Base-by-base conservation (phyloP, 2,888 invertebrate species). In the Liposcelis brunnea region DNA sequence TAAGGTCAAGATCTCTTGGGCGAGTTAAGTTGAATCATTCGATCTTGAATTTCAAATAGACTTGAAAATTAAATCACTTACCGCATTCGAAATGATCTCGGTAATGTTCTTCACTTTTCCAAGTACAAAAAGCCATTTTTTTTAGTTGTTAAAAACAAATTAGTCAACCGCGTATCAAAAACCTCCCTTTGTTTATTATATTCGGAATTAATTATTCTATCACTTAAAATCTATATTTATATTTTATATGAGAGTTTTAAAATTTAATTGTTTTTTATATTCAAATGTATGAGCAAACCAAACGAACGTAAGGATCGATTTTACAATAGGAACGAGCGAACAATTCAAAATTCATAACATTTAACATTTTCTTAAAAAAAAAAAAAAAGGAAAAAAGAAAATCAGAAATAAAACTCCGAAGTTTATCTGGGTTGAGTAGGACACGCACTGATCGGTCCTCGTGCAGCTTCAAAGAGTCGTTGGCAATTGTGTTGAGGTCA, bases 111-210 rank as follows among this genome's bases (percentile, higher is more conserved):
- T 58, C 59, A 11, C 58, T 54, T 49, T 55, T 55, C 63, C 63
- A 65, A 2, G 59, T 58, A 51, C 66, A 67, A 52, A 63, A 67
- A 5, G 65, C 60, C 66, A 66, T 67, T 34, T 45, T 51, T 18
- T 4, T 26, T 26, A 6, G 4, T 26, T 26, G 26, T 6, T 26
- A n/a, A n/a, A n/a, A n/a, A n/a, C n/a, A n/a, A n/a, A 26, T n/a
- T n/a, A n/a, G n/a, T n/a, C n/a, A 26, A 26, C 4, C 26, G 26
- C 8, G 26, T 8, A n/a, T 26, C 26, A 8, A 26, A 26, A 26
- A 26, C 26, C 26, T 6, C 26, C 26, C 26, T 26, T 26, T 26
- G 26, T 6, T 26, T 26, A 4, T n/a, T 26, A 26, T n/a, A n/a
- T n/a, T n/a, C n/a, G n/a, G 8, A 26, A 26, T 26, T 26, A 26